Percentiles rank a stretch among this genome's conserved stretches.
phyloP scores from a whole-genome alignment of 1,140 invertebrate species.

The Pachypsylla venusta region DNA sequence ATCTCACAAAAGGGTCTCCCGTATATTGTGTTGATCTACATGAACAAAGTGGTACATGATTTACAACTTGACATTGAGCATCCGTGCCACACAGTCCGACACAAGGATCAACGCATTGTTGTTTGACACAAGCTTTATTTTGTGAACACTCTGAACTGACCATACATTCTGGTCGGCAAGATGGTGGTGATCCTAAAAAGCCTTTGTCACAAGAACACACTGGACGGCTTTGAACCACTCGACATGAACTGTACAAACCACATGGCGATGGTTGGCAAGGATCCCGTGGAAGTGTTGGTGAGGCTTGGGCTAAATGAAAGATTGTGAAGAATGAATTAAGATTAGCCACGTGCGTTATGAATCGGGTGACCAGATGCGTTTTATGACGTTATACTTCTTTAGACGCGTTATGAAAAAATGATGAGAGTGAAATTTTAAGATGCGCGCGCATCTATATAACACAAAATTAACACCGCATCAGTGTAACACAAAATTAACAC shows the following conservation, averaged over 20 bases:
- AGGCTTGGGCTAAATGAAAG: too few species aligned
- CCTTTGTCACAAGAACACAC: slow-evolving; percentile 62
- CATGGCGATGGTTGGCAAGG: slow-evolving; percentile 67
- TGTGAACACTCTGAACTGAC: slow-evolving; percentile 67
- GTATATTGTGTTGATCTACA: slow-evolving; percentile 62
- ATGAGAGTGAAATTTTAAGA: too few species aligned
- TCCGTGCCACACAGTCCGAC: slow-evolving; percentile 70
- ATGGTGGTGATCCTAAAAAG: slow-evolving; percentile 61
- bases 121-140: slow-evolving; percentile 61
- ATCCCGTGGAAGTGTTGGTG: slow-evolving; percentile 33
- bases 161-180: slow-evolving; percentile 65
- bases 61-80: slow-evolving; percentile 60
- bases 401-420: too few species aligned
- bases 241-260: slow-evolving; percentile 62
- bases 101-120: slow-evolving; percentile 66
- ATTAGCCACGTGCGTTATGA: too few species aligned
- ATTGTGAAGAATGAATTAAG: too few species aligned
- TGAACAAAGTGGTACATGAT: slow-evolving; percentile 64
- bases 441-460: too few species aligned
- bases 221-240: slow-evolving; percentile 47
- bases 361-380: too few species aligned
- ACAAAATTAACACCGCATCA: too few species aligned
- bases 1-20: slow-evolving; percentile 69
- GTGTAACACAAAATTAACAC: too few species aligned
- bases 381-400: too few species aligned